Evolutionary conservation across 2,113 vertebrate species (phyloP).

Genomic region (Eulemur rufifrons): DNA sequence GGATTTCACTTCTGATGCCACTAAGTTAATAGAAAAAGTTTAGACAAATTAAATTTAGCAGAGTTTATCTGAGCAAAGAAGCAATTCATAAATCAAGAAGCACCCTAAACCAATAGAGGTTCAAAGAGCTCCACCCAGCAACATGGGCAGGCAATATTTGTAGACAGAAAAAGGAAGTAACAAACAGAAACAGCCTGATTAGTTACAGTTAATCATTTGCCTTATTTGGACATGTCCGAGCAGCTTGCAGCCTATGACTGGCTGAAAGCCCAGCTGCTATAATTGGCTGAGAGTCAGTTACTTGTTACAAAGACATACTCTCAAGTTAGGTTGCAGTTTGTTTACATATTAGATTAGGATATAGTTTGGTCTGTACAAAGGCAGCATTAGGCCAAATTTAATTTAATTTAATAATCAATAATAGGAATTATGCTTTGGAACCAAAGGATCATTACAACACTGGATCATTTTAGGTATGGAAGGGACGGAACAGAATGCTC

Average conservation of each 20-base stretch:
- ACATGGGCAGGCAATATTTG: neutral
- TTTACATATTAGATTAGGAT: neutral
- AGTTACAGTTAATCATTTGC: neutral
- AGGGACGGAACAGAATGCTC: neutral
- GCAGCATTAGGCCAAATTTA: neutral
- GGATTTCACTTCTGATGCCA: neutral
- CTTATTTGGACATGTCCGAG: neutral
- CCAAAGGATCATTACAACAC: neutral
- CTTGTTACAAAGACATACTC: neutral
- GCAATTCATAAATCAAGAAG: neutral
- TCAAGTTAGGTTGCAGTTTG: neutral
- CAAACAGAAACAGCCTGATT: neutral
- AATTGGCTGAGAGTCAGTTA: neutral
- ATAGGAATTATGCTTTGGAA: neutral
- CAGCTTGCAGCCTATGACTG: neutral
- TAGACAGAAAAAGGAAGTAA: neutral
- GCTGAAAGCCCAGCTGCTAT: neutral
- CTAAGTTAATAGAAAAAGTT: neutral
- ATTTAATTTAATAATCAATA: neutral
- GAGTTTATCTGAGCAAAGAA: neutral
- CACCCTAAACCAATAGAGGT: neutral
- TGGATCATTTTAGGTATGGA: neutral
- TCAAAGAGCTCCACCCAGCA: neutral
- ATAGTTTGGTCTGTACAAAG: neutral
- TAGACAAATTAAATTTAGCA: neutral